A percentile compares a stretch with the other conserved stretches of the same genome.
Conservation (phyloP, 1,140 invertebrate genomes). For the Hypsibius dujardini region DNA sequence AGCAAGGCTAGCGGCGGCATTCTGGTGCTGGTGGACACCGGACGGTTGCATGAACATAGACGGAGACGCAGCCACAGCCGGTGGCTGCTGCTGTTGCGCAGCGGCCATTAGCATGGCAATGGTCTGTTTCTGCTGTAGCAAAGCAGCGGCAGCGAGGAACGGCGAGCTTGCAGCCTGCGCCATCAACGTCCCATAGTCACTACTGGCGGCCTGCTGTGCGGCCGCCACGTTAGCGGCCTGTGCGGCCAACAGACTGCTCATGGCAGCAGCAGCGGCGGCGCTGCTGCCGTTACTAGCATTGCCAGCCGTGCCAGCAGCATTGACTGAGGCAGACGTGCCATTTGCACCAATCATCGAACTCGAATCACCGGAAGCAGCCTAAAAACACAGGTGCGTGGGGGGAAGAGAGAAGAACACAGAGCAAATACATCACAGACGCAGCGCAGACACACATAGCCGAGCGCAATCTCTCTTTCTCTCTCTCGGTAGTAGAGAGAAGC, state of each 20-base stretch:
- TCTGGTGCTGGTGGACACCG: not conserved
- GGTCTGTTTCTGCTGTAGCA: conserved; percentile 12
- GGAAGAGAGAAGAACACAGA: too few species aligned
- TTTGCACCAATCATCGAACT: too few species aligned
- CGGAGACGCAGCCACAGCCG: not conserved
- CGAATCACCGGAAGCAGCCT: too few species aligned
- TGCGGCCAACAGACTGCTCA: not conserved
- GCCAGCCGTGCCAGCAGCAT: too few species aligned
- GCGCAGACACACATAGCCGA: too few species aligned
- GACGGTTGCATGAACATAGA: not conserved
- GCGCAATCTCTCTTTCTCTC: too few species aligned
- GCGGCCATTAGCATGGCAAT: not conserved
- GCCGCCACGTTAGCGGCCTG: not conserved
- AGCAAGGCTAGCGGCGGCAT: not conserved
- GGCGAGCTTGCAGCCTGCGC: not conserved
- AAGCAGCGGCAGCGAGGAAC: conserved; percentile 9
- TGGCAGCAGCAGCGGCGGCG: not conserved
- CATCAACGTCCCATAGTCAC: not conserved
- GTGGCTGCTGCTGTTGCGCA: not conserved
- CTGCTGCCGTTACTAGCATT: conserved; percentile 1
- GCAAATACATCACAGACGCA: too few species aligned
- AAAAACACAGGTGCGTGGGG: too few species aligned
- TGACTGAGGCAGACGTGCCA: too few species aligned
- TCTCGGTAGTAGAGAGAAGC: too few species aligned
- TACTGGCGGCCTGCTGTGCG: not conserved